These are phyloP conservation scores for Mallotus villosus DNA, from an alignment of 2,797 vertebrate species.

Conservation along the genomic window DNA sequence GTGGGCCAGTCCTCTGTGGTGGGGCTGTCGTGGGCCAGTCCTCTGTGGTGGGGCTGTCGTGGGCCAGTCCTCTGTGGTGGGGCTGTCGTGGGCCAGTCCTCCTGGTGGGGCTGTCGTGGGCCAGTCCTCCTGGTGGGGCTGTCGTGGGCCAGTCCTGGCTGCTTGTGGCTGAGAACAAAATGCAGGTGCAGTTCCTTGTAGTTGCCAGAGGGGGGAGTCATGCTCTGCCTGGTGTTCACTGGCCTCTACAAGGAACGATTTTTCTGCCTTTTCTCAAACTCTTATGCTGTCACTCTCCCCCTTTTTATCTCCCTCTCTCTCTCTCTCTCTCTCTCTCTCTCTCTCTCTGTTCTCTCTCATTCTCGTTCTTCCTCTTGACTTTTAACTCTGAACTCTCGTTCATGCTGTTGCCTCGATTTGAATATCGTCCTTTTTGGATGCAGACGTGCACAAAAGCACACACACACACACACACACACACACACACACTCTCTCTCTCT, in stretches of 20 bases:
- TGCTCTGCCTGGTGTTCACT: conserved; percentile 35
- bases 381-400: neutral
- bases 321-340: neutral
- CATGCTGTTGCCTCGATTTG: neutral
- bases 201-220: conserved; percentile 66
- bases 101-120: too few species aligned
- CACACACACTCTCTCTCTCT: neutral
- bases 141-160: neutral
- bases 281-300: conserved; percentile 1
- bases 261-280: neutral
- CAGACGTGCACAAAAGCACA: conserved; percentile 1
- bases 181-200: conserved; percentile 37
- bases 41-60: neutral
- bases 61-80: neutral
- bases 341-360: neutral
- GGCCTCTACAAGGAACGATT: neutral
- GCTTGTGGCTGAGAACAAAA: conserved; percentile 15
- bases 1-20: neutral
- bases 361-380: neutral
- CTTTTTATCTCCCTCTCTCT: neutral
- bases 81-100: too few species aligned
- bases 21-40: too few species aligned
- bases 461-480: neutral
- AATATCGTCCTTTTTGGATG: too few species aligned
- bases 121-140: neutral